Conservation (phyloP, 2,113 vertebrate genomes). For the Egretta garzetta region DNA sequence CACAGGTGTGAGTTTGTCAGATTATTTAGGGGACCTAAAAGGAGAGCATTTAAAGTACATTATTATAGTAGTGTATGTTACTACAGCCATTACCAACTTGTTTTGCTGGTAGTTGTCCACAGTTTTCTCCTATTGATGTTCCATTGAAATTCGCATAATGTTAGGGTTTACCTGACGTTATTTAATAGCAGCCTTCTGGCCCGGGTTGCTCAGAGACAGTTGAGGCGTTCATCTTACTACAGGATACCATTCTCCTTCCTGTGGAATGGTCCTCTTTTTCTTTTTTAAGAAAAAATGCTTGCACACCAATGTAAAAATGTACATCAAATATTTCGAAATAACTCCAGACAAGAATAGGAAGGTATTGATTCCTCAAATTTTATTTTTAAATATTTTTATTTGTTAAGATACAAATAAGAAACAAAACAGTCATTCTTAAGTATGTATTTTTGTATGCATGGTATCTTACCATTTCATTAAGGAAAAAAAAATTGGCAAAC, state of each 20-base stretch:
- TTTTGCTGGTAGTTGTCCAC: constrained; percentile 51
- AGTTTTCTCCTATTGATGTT: constrained; percentile 42
- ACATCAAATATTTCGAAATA: not conserved
- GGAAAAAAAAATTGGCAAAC: not conserved
- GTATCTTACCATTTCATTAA: not conserved
- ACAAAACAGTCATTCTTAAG: not conserved
- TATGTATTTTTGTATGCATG: constrained; percentile 34
- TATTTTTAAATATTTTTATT: constrained; percentile 33
- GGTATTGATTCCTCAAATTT: constrained; percentile 9
- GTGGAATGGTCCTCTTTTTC: not conserved
- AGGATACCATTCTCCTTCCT: constrained; percentile 15
- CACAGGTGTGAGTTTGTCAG: constrained; percentile 33
- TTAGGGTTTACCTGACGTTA: constrained; percentile 9
- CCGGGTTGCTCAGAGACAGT: not conserved
- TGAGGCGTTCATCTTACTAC: not conserved
- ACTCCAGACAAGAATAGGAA: not conserved
- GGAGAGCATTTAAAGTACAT: constrained; percentile 15
- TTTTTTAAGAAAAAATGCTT: not conserved
- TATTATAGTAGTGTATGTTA: not conserved
- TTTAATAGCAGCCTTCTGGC: not conserved
- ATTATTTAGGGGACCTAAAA: not conserved
- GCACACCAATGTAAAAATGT: constrained; percentile 4
- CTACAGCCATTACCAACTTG: not conserved
- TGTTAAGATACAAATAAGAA: not conserved
- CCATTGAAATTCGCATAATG: not conserved